Base-by-base conservation (phyloP, 2,797 vertebrate species). In the Triplophysa bombifrons region DNA sequence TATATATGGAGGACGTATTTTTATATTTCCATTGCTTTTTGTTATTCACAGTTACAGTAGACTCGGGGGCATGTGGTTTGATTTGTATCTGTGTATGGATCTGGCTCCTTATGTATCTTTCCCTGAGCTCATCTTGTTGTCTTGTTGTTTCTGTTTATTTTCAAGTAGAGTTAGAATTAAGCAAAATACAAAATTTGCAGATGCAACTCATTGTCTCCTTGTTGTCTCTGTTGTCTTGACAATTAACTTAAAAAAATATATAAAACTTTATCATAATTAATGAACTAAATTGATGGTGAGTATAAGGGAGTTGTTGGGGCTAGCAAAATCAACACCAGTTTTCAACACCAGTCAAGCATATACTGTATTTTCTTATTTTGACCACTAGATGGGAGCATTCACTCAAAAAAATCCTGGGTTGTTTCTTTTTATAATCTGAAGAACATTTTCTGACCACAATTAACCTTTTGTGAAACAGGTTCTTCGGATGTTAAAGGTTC, bases 151-250 rank as follows among this genome's bases (percentile, higher is more conserved):
- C 79, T 84, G 79, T 88, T 69, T 73, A 46, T 74, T 85, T 66
- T 83, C 77, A 67, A 82, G 83, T 86, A 86, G 85, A 83, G 58
- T 81, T 86, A 87, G 86, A 83, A 78, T 84, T 80, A 86, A 84
- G 86, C 86, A 88, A 87, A 87, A 85, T 85, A 88, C 80, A 86
- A 88, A 87, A 86, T 82, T 84, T 88, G 86, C 86, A 84, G 81
- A 84, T 83, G 86, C 86, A 87, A 85, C 72, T 64, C 11, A 22
- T 20, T 5, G 84, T 72, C 44, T 86, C 75, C n/a, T 19, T 82
- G 64, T 81, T 66, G 17, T 74, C 63, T 72, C 74, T 78, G 60
- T 67, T 44, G 10, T 72, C 58, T 56, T 63, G 10, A 38, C 51
- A 14, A 14, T 48, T 50, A 20, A 50, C n/a, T 3, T 69, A 20